phyloP scores from a whole-genome alignment of 2,113 vertebrate genomes.

The Coregonus clupeaformis region DNA sequence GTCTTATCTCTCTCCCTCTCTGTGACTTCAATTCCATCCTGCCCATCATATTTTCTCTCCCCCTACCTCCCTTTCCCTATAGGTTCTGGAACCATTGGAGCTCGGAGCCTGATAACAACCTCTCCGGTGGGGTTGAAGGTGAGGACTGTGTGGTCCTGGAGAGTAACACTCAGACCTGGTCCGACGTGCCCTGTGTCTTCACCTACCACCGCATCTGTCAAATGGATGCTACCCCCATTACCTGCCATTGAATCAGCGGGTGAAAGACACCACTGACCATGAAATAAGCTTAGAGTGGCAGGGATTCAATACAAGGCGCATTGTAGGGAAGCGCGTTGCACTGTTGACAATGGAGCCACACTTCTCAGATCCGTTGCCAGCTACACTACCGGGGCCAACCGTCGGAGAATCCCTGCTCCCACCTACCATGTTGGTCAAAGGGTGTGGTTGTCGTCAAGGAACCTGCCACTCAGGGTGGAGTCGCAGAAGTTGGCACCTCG shows the following conservation, averaged over 20 bases:
- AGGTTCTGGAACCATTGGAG: slow-evolving; percentile 53
- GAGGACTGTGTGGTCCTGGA: slow-evolving; percentile 52
- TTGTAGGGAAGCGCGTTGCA: too few relatives aligned
- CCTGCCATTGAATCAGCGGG: background rate
- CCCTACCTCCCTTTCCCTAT: slow-evolving; percentile 8
- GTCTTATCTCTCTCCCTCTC: background rate
- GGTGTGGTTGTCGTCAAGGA: too few relatives aligned
- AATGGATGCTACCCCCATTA: background rate
- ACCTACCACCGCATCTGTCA: slow-evolving; percentile 28
- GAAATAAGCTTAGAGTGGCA: background rate
- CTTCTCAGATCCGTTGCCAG: too few relatives aligned
- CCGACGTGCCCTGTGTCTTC: slow-evolving; percentile 28
- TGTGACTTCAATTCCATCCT: background rate
- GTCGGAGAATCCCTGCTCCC: too few relatives aligned
- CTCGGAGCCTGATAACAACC: slow-evolving; percentile 61
- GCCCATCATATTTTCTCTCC: background rate
- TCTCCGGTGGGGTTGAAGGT: slow-evolving; percentile 46
- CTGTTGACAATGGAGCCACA: too few relatives aligned
- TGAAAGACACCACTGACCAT: background rate
- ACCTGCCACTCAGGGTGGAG: too few relatives aligned
- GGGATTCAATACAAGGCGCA: too few relatives aligned
- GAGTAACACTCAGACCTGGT: background rate
- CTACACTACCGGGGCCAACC: too few relatives aligned
- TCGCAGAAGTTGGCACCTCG: too few relatives aligned
- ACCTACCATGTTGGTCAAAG: too few relatives aligned